A percentile compares a stretch with the other conserved stretches of the same genome.
Evolutionary conservation across 2,113 vertebrate genomes (phyloP).

Genomic region (Illadopsis cleaveri): DNA sequence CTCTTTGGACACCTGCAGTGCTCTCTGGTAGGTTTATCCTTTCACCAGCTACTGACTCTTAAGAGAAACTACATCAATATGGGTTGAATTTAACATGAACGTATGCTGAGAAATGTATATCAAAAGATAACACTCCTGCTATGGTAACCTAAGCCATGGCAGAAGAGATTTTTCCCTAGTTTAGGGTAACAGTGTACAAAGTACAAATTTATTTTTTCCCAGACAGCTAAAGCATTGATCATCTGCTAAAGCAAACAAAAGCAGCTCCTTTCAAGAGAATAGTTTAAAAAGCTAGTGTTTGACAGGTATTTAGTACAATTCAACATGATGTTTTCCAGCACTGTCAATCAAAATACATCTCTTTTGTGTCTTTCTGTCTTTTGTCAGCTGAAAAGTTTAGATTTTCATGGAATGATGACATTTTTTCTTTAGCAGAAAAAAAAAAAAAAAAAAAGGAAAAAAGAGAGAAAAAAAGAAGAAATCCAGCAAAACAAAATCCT

Average conservation of each 20-base stretch:
- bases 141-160: neutral
- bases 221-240: neutral
- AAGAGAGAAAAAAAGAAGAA: neutral
- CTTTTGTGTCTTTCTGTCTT: neutral
- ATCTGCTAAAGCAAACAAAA: neutral
- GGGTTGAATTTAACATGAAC: neutral
- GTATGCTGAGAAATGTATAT: neutral
- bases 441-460: neutral
- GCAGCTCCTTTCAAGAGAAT: neutral
- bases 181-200: neutral
- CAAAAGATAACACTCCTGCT: neutral
- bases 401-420: neutral
- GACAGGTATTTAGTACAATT: neutral
- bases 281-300: neutral
- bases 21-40: neutral
- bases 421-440: neutral
- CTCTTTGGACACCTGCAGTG: neutral
- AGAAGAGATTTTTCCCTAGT: neutral
- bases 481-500: neutral
- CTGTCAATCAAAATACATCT: neutral
- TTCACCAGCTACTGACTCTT: neutral
- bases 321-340: neutral
- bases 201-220: neutral
- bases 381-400: neutral
- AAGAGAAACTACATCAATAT: neutral